These are phyloP conservation scores for Xylocopa sonorina DNA, from an alignment of 1,140 invertebrate genomes.

Conservation along the genomic window DNA sequence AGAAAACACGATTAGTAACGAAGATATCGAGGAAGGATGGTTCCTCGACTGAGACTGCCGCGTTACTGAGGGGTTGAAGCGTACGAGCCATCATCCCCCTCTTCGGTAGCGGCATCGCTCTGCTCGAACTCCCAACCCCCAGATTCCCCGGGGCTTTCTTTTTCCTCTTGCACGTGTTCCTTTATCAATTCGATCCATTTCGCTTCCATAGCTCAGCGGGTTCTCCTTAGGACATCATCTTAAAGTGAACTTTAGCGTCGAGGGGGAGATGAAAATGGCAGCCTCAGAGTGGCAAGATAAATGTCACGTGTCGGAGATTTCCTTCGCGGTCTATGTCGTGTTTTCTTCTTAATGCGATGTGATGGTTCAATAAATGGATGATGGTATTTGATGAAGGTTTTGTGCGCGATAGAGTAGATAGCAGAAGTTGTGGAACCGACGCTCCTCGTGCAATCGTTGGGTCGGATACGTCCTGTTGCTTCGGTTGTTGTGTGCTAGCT, in stretches of 20 bases:
- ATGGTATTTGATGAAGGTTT: background rate
- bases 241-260: no score
- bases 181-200: constrained; percentile 43
- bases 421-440: background rate
- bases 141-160: constrained; percentile 16
- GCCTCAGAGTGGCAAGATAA: background rate
- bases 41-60: constrained; percentile 63
- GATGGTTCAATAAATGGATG: background rate
- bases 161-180: constrained; percentile 36
- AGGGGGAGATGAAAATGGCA: no score
- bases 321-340: no score
- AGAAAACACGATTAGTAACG: background rate
- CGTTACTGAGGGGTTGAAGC: constrained; percentile 72
- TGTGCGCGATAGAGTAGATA: background rate
- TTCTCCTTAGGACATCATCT: background rate
- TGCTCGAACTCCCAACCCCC: constrained; percentile 14
- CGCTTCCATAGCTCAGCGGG: background rate
- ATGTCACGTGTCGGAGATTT: background rate
- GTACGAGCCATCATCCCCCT: constrained; percentile 55
- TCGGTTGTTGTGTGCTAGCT: background rate
- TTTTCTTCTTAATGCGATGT: no score
- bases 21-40: constrained; percentile 30
- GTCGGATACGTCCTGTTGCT: background rate
- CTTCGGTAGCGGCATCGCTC: constrained; percentile 21
- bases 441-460: background rate